Percentiles rank a stretch among this genome's conserved stretches.
phyloP scores from a whole-genome alignment of 2,888 invertebrate genomes.

The Noctua comes region DNA sequence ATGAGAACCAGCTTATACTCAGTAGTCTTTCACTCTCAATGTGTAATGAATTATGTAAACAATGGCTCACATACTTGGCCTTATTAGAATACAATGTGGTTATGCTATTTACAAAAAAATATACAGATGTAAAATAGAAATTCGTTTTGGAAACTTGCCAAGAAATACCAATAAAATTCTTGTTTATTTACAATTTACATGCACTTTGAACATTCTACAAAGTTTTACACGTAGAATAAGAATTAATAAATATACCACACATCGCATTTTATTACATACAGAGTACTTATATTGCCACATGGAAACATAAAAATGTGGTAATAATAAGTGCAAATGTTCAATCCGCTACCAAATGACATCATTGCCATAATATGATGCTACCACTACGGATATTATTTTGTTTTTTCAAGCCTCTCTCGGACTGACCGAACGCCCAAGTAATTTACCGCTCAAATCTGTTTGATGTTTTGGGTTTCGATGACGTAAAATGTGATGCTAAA shows the following conservation, averaged over 20 bases:
- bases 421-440: background rate
- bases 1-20: constrained; percentile 2
- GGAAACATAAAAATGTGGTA: background rate
- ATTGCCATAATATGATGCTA: constrained; percentile 20
- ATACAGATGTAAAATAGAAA: constrained; percentile 28
- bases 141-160: constrained; percentile 45
- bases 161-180: constrained; percentile 29
- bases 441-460: background rate
- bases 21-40: constrained; percentile 12
- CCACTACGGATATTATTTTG: background rate
- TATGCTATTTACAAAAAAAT: constrained; percentile 30
- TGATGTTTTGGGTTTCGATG: background rate
- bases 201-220: constrained; percentile 6
- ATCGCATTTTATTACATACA: background rate
- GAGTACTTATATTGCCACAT: background rate
- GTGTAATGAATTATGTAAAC: constrained; percentile 43
- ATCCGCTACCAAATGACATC: constrained; percentile 1
- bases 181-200: constrained; percentile 16
- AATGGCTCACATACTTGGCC: constrained; percentile 28
- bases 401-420: background rate
- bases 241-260: constrained; percentile 1
- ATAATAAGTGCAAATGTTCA: constrained; percentile 10
- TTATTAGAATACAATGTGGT: constrained; percentile 65
- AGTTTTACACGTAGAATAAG: background rate
- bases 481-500: background rate